Evolutionary conservation across 2,797 vertebrate genomes (phyloP).

Genomic region (Merluccius polli): DNA sequence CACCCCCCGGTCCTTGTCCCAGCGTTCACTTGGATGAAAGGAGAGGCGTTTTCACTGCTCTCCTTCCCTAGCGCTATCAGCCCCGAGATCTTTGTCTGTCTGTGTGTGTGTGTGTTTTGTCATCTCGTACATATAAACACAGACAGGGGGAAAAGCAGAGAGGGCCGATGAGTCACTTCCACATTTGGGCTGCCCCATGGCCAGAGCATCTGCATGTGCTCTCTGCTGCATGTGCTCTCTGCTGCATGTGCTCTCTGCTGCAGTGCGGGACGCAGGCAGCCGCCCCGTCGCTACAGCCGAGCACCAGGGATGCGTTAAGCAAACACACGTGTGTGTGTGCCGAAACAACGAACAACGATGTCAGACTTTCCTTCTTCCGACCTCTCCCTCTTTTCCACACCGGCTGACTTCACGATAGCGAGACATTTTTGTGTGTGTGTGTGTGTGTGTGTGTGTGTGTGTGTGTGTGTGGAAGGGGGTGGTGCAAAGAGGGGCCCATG

Average conservation of each 20-base stretch:
- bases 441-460: constrained; percentile 3
- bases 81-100: background rate
- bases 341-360: constrained; percentile 44
- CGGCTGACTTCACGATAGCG: constrained; percentile 62
- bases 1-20: background rate
- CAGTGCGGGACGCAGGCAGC: constrained; percentile 25
- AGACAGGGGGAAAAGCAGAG: constrained; percentile 50
- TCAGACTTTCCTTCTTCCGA: constrained; percentile 66
- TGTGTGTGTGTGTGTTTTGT: background rate
- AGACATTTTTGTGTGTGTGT: constrained; percentile 14
- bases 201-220: constrained; percentile 44
- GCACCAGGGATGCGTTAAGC: constrained; percentile 56
- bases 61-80: background rate
- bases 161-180: constrained; percentile 48
- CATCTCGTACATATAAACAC: constrained; percentile 30
- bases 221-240: too few species aligned
- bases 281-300: constrained; percentile 41
- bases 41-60: background rate
- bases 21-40: background rate
- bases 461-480: background rate
- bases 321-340: constrained; percentile 63
- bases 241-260: too few species aligned
- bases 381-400: constrained; percentile 53
- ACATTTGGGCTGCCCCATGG: constrained; percentile 31
- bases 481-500: background rate